A percentile compares a stretch with the other conserved stretches of the same genome.
Conservation (phyloP, 2,888 invertebrate genomes). For the Caenorhabditis macrosperma region DNA sequence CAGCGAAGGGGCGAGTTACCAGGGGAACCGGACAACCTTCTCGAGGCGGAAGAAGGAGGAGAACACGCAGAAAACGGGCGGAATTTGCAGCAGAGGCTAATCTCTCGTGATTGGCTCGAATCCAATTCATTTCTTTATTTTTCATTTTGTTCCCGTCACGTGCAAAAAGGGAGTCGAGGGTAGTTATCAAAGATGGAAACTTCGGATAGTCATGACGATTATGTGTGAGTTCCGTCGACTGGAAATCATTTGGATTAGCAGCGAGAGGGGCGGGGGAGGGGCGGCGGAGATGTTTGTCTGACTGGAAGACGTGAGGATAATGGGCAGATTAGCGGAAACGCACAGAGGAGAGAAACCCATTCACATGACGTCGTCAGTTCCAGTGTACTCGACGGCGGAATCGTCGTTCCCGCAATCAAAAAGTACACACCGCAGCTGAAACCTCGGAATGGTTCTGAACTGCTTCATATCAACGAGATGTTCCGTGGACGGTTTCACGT, state of each 20-base stretch:
- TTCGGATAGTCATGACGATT: conserved; percentile 42
- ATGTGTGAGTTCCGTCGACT: conserved; percentile 25
- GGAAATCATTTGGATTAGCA: no score
- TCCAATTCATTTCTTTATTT: no score
- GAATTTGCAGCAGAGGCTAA: not conserved
- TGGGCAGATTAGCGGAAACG: not conserved
- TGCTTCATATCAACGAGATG: conserved; percentile 57
- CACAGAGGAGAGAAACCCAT: no score
- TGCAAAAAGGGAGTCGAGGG: conserved; percentile 7
- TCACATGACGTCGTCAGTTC: not conserved
- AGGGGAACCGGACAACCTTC: conserved; percentile 25
- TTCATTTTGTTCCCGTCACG: not conserved
- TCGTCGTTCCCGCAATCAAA: conserved; percentile 46
- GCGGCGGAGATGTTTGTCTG: conserved; percentile 30
- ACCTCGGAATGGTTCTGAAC: conserved; percentile 38
- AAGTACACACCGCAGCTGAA: conserved; percentile 51
- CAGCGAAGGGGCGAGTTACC: conserved; percentile 18
- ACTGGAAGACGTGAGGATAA: conserved; percentile 3
- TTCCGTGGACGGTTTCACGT: conserved; percentile 61
- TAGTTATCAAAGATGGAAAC: conserved; percentile 14
- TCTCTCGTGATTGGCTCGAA: not conserved
- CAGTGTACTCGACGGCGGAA: conserved; percentile 46
- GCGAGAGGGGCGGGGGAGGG: not conserved
- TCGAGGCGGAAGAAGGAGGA: conserved; percentile 24
- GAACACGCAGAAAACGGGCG: not conserved